Base-by-base conservation (phyloP, 2,888 invertebrate genomes). In the Chymomyza fuscimana region DNA sequence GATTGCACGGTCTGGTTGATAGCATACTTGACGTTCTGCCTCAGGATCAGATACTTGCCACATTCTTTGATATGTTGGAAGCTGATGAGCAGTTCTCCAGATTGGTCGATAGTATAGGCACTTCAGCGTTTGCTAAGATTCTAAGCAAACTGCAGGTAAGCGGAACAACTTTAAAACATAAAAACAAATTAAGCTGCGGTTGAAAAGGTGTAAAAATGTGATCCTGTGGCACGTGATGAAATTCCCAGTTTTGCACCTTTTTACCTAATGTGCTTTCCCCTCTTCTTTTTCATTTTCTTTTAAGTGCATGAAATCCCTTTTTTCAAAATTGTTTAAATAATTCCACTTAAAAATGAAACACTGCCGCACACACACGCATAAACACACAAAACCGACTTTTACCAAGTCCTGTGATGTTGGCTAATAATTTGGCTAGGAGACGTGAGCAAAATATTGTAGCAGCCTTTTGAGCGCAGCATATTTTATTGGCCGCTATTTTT, bases 61-160 rank as follows among this genome's bases (percentile, higher is more conserved):
- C 89, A 54, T 92, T 91, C 80, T 91, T 91, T 80, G 91, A 91
- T 73, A 91, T 91, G 84, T 87, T 89, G 67, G 91, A 92, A 70
- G 82, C 88, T 76, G 90, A 88, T 79, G 85, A 86, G 73, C 87
- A 89, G 73, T 91, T 92, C 79, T 81, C 87, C n/a, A 87, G 87
- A 67, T 88, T 92, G 29, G 86, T 91, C 72, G 86, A 91, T 71
- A 89, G 84, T 72, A 83, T 92, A 76, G 89, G 89, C 71, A 89
- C 88, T 64, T 87, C 89, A 32, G 84, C 82, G 72, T 92, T 92
- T 74, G 85, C 83, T 12, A 84, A 79, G 73, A 89, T 91, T 63
- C 74, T 91, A 52, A 80, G 82, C 63, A 89, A 88, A 73, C 83
- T 92, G 72, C 84, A 91, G 91, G 92, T 92, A 82, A 88, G 89